Base-by-base conservation (phyloP, 2,113 vertebrate species). In the Mormoops blainvillei region DNA sequence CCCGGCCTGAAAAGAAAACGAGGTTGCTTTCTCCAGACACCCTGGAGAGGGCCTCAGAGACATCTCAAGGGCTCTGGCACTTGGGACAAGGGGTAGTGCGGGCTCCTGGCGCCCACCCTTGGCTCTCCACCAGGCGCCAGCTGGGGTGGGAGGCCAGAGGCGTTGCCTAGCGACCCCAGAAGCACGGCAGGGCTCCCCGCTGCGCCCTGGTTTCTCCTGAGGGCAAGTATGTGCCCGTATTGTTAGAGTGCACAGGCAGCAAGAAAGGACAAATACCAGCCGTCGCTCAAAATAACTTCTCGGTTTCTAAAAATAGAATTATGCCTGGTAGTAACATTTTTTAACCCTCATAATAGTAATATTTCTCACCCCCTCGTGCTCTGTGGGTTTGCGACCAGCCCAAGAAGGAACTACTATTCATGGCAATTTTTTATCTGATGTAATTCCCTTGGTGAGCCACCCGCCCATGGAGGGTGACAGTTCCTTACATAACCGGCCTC, bases 261-360 rank as follows among this genome's bases (percentile, higher is more conserved):
- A 48, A 56, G 67, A 67, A 52, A 41, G 7, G 26, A 38, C 22
- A 58, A 65, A 77, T 41, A 52, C 54, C 76, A 83, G 36, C 38
- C 63, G 65, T 90, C 0, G 1, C 96, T 95, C 65, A 67, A 76
- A 96, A 96, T 96, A 97, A 91, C 96, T 96, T 93, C 82, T 31
- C 28, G 11, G n/a, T 45, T 97, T 96, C 97, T 97, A 97, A 98
- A 97, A 96, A 90, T 86, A 88, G 96, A 92, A 90, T 85, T 93
- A 63, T 76, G n/a, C 45, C 18, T 5, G 24, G 81, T 63, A 88
- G 93, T 85, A 74, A 78, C 84, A 61, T 56, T 93, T 94, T 87
- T 87, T 58, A 77, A 77, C 52, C 71, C 38, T 48, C 8, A 48
- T 43, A 78, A 52, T 85, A 90, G 82, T 95, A 71, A 83, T 43